A percentile compares a stretch with the other conserved stretches of the same genome.
phyloP scores from a whole-genome alignment of 2,888 invertebrate species.

The Dioctria rufipes region DNA sequence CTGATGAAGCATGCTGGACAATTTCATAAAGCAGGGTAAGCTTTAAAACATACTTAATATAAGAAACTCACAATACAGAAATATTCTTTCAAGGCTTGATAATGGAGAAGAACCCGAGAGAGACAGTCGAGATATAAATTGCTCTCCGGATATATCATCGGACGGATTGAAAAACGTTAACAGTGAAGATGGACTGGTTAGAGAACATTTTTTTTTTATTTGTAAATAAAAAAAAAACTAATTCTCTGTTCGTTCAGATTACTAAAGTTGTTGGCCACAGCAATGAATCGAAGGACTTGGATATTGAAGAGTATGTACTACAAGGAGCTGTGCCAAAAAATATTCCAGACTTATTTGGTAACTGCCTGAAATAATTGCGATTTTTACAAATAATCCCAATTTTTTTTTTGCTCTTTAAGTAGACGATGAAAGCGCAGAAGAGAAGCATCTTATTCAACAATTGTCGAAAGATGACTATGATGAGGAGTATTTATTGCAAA shows the following conservation, averaged over 20 bases:
- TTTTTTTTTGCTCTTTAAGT: constrained; percentile 54
- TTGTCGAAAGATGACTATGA: constrained; percentile 73
- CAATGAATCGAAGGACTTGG: constrained; percentile 68
- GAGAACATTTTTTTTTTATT: not conserved
- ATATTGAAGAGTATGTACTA: constrained; percentile 76
- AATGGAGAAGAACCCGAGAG: constrained; percentile 69
- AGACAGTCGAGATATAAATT: constrained; percentile 69
- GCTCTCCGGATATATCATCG: constrained; percentile 71
- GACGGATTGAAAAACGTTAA: constrained; percentile 71
- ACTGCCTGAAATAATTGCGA: not conserved
- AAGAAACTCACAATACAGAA: not conserved
- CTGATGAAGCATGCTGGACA: constrained; percentile 81
- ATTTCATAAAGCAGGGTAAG: constrained; percentile 73
- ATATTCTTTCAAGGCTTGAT: constrained; percentile 57
- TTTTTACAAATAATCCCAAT: constrained; percentile 3
- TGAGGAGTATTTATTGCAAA: constrained; percentile 76
- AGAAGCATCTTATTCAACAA: constrained; percentile 71
- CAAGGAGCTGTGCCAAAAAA: constrained; percentile 78
- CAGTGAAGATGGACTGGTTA: constrained; percentile 71
- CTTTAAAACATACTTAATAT: constrained; percentile 8
- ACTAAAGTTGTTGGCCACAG: constrained; percentile 64
- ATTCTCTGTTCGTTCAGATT: constrained; percentile 59
- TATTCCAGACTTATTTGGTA: constrained; percentile 70
- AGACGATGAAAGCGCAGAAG: constrained; percentile 69
- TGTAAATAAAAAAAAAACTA: not conserved